These are phyloP conservation scores for Aphidius ervi DNA, from an alignment of 1,140 invertebrate species.

Conservation along the genomic window DNA sequence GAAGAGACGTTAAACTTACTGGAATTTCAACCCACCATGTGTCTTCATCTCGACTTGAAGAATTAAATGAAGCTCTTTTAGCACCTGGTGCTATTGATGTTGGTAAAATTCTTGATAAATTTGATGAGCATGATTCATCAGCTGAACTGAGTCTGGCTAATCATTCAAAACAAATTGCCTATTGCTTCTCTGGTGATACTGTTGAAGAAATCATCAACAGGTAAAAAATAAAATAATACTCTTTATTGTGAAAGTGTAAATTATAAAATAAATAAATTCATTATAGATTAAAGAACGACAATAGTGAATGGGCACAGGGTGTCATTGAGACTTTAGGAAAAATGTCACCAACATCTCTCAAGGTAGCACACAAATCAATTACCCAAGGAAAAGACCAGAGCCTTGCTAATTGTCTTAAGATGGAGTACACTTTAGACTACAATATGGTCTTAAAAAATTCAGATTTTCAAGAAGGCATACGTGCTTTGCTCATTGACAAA, in stretches of 20 bases:
- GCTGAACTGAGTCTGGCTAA: slow-evolving; percentile 70
- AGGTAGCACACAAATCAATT: slow-evolving; percentile 78
- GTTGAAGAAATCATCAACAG: slow-evolving; percentile 77
- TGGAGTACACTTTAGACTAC: too few species aligned
- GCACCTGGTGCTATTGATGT: slow-evolving; percentile 59
- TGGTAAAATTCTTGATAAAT: slow-evolving; percentile 59
- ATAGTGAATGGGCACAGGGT: slow-evolving; percentile 60
- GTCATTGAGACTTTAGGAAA: slow-evolving; percentile 65
- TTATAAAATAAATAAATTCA: slow-evolving; percentile 70
- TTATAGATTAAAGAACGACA: slow-evolving; percentile 27
- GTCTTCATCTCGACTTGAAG: slow-evolving; percentile 62
- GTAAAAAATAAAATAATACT: too few species aligned
- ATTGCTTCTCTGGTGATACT: slow-evolving; percentile 69
- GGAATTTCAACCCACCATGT: slow-evolving; percentile 94
- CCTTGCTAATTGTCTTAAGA: slow-evolving; percentile 16
- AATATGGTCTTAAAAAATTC: too few species aligned
- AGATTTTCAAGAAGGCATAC: too few species aligned
- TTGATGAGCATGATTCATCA: slow-evolving; percentile 50
- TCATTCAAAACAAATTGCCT: slow-evolving; percentile 69
- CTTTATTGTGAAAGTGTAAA: neutral
- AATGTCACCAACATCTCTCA: slow-evolving; percentile 92
- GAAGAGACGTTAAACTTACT: slow-evolving; percentile 78
- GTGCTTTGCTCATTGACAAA: too few species aligned
- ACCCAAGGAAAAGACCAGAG: slow-evolving; percentile 69
- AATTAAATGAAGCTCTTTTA: slow-evolving; percentile 67